Evolutionary conservation across 2,797 vertebrate genomes (phyloP).

Genomic region (Pelodytes ibericus): DNA sequence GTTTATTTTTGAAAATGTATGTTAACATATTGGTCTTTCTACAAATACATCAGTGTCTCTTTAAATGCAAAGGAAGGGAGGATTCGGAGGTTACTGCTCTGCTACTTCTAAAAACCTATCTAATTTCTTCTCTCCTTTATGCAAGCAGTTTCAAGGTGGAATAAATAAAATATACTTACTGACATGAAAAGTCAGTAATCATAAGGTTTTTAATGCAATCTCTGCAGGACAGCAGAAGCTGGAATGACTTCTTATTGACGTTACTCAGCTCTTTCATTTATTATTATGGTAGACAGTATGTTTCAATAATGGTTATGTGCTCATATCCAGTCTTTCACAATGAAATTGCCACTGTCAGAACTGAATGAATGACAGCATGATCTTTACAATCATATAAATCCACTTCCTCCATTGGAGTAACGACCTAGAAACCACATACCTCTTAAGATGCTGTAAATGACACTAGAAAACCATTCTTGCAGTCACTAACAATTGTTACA

Average conservation of each 20-base stretch:
- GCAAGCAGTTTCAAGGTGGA: background rate
- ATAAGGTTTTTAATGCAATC: conserved; percentile 8
- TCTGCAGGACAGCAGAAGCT: background rate
- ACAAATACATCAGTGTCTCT: too few species aligned
- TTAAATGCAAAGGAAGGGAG: too few species aligned
- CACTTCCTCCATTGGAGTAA: background rate
- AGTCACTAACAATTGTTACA: conserved; percentile 11
- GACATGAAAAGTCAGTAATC: background rate
- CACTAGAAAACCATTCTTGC: conserved; percentile 30
- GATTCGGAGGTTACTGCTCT: too few species aligned
- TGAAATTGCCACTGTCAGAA: conserved; percentile 49
- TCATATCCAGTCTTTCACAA: conserved; percentile 34
- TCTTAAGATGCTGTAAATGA: conserved; percentile 37
- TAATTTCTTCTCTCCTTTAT: background rate
- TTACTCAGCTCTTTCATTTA: conserved; percentile 29
- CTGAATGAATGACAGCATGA: conserved; percentile 38
- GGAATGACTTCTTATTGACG: conserved; percentile 25
- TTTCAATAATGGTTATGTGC: conserved; percentile 37
- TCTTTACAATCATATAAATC: conserved; percentile 39
- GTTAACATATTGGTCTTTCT: too few species aligned
- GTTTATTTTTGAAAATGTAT: too few species aligned
- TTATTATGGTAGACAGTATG: conserved; percentile 27
- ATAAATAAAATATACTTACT: conserved; percentile 8
- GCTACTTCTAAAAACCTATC: too few species aligned
- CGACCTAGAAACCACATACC: conserved; percentile 17